These are phyloP conservation scores for Melanotaenia boesemani DNA, from an alignment of 2,797 vertebrate species.

Conservation along the genomic window DNA sequence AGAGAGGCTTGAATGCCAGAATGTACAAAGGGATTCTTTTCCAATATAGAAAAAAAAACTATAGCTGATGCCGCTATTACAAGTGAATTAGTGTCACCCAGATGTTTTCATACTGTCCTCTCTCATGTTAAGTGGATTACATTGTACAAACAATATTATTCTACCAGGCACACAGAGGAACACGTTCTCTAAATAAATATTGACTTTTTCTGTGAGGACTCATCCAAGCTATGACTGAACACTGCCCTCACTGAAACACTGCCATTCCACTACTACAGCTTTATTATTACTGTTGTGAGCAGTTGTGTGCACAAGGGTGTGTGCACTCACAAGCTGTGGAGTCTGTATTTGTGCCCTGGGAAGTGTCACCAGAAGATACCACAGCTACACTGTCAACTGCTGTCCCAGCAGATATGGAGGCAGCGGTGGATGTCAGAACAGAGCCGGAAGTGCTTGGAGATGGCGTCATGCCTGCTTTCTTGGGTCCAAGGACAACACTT, in stretches of 20 bases:
- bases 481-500: constrained; percentile 93
- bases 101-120: constrained; percentile 2
- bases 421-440: constrained; percentile 58
- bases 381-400: constrained; percentile 89
- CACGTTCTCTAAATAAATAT: constrained; percentile 44
- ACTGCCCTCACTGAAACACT: constrained; percentile 18
- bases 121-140: constrained; percentile 27
- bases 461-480: constrained; percentile 82
- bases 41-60: neutral
- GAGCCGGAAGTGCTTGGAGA: constrained; percentile 66
- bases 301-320: neutral
- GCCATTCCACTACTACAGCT: neutral
- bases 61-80: neutral
- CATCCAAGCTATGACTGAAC: constrained; percentile 28
- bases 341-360: constrained; percentile 80
- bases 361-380: constrained; percentile 88
- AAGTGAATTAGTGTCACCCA: neutral
- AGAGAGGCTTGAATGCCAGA: neutral
- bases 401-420: constrained; percentile 68
- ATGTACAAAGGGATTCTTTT: neutral
- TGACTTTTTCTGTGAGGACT: constrained; percentile 32
- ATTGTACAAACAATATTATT: constrained; percentile 31
- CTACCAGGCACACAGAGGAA: constrained; percentile 23
- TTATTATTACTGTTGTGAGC: neutral
- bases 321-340: constrained; percentile 84